These are phyloP conservation scores for Megaleporinus macrocephalus DNA, from an alignment of 2,113 vertebrate genomes.

Conservation along the genomic window DNA sequence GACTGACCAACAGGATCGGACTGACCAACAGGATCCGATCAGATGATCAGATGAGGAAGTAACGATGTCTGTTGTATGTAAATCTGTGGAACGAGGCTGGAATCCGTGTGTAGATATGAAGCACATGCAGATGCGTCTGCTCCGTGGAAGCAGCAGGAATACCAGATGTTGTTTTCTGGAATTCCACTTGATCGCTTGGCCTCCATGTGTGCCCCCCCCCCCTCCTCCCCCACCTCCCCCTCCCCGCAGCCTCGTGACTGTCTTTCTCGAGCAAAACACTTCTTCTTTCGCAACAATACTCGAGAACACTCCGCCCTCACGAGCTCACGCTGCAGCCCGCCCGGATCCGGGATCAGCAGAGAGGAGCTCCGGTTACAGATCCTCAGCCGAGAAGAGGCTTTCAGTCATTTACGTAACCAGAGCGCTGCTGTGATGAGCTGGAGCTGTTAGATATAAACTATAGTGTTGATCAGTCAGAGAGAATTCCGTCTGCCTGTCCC, in stretches of 20 bases:
- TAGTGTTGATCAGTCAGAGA: too few species aligned
- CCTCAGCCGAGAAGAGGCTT: too few species aligned
- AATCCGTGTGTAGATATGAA: neutral
- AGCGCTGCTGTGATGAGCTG: too few species aligned
- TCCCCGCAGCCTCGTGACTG: slow-evolving; percentile 67
- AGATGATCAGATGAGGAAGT: too few species aligned
- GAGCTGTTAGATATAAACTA: too few species aligned
- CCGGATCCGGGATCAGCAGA: too few species aligned
- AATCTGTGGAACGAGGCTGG: neutral
- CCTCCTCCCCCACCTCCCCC: too few species aligned
- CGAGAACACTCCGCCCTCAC: neutral
- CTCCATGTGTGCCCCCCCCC: slow-evolving; percentile 68
- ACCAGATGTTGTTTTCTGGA: slow-evolving; percentile 81
- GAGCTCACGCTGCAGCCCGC: neutral
- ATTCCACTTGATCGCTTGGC: slow-evolving; percentile 74
- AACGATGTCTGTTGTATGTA: neutral
- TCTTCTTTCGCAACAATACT: neutral
- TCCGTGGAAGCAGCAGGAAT: slow-evolving; percentile 74
- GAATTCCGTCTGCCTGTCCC: too few species aligned
- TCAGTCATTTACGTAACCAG: too few species aligned
- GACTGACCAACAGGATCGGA: too few species aligned
- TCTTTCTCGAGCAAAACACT: slow-evolving; percentile 31
- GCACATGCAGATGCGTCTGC: neutral
- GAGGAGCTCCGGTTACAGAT: too few species aligned
- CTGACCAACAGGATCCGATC: too few species aligned